Evolutionary conservation across 1,140 invertebrate genomes (phyloP), one percentile per base, ranked within the genome.

Genomic region (Ips typographus): DNA sequence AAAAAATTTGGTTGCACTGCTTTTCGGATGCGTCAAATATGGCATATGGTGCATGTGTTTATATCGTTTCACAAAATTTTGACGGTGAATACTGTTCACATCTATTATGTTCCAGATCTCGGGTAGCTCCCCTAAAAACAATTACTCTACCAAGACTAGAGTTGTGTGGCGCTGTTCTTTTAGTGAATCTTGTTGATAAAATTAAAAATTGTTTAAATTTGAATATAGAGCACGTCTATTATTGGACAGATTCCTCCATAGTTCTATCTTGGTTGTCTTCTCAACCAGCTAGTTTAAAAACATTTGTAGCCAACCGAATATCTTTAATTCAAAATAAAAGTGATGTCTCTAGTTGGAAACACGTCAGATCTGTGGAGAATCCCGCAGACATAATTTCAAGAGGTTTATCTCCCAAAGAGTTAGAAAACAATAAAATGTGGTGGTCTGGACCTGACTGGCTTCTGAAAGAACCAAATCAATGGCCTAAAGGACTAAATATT

Each of bases 1-100:
- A 37, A 40, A 47, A 74, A 76, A 39, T n/a, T 81, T 81, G 82
- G 84, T 70, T 76, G 79, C 39, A 51, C 68, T 39, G 67, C 82
- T 5, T 74, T 77, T 22, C n/a, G 38, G 44, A 47, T 47, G 44
- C 44, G 4, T 47, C 44, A n/a, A n/a, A 47, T 4, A 4, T 4
- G n/a, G 44, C 44, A 47, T 47, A 5, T 47, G 4, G 44, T 47
- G 43, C 43, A 47, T 4, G 4, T n/a, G 47, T 47, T 4, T 47
- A 47, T 47, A 47, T 47, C n/a, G 4, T 4, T 5, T 4, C 44
- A 47, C n/a, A n/a, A n/a, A 5, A 5, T 47, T 47, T 47, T 47
- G 44, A 47, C 44, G n/a, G n/a, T 5, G n/a, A 4, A 47, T 47
- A 47, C n/a, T n/a, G 44, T 4, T 4, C n/a, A 4, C n/a, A 47